Evolutionary conservation across 2,888 invertebrate species (phyloP), one percentile per base, ranked within the genome.

Genomic region (Pegoplata infirma): DNA sequence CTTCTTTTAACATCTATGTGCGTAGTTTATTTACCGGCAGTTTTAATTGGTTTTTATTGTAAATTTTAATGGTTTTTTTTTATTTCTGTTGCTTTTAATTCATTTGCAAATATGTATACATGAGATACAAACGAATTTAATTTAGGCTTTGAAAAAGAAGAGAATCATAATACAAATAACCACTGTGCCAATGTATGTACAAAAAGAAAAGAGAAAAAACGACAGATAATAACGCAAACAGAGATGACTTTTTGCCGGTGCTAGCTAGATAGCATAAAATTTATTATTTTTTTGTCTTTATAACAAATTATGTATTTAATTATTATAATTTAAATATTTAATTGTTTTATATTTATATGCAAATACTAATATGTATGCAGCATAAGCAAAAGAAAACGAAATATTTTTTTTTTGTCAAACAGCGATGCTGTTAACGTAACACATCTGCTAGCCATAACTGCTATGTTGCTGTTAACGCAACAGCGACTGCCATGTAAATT

Each of bases 21-120:
- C 44, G 36, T 58, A 28, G 28, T 69, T 59, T 28, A 32, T 47
- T 49, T 51, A 23, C 69, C 23, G 58, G 47, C 58, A 59, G 32
- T 32, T 21, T 58, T 51, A 63, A 63, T 63, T 47, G 32, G 14
- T 19, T 56, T 47, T 58, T 23, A 19, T 49, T 51, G 63, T 63
- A 40, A 40, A 12, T 23, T 51, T 36, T 51, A 23, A 3, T n/a
- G n/a, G 36, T 51, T 32, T 17, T 59, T 23, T 12, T 23, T 55
- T 23, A 6, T 21, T 47, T 23, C 7, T 5, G 51, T 17, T 66
- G 17, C 16, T 12, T 46, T 58, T n/a, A n/a, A n/a, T n/a, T 64
- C 17, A 28, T 61, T 16, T 47, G 16, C 16, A 28, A n/a, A 44
- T 58, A 23, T 58, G 23, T 44, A 23, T 47, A 46, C 59, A 25